Evolutionary conservation across 1,140 invertebrate genomes (phyloP).

Genomic region (Acromyrmex echinatior): DNA sequence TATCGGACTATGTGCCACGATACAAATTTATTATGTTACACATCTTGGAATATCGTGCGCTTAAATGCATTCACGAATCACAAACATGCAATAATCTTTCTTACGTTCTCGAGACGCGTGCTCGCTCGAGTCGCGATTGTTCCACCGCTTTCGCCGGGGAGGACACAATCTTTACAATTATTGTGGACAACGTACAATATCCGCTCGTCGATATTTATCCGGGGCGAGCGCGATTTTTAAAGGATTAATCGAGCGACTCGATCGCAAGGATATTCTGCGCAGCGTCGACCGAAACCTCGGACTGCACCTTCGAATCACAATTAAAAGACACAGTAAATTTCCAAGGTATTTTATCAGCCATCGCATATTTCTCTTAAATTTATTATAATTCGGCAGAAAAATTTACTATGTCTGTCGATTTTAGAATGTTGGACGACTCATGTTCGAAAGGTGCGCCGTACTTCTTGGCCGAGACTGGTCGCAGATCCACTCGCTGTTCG

Average conservation of each 20-base stretch:
- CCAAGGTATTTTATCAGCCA: background rate
- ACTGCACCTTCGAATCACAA: background rate
- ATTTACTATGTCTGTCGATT: background rate
- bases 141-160: constrained; percentile 38
- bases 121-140: constrained; percentile 49
- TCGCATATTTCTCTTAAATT: background rate
- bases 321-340: constrained; percentile 5
- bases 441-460: background rate
- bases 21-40: constrained; percentile 65
- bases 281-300: background rate
- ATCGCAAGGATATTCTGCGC: constrained; percentile 18
- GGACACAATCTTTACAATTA: constrained; percentile 55
- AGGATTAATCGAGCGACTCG: constrained; percentile 28
- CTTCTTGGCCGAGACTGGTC: background rate
- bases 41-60: constrained; percentile 58
- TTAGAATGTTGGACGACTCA: background rate
- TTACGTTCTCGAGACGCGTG: constrained; percentile 36
- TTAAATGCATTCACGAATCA: constrained; percentile 55
- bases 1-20: constrained; percentile 52
- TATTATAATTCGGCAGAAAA: background rate
- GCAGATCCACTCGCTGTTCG: background rate
- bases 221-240: constrained; percentile 41
- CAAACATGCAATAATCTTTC: constrained; percentile 61
- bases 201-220: constrained; percentile 51
- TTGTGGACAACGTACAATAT: constrained; percentile 56